Conservation (phyloP, 1,140 invertebrate species). For the Trichoplusia ni region DNA sequence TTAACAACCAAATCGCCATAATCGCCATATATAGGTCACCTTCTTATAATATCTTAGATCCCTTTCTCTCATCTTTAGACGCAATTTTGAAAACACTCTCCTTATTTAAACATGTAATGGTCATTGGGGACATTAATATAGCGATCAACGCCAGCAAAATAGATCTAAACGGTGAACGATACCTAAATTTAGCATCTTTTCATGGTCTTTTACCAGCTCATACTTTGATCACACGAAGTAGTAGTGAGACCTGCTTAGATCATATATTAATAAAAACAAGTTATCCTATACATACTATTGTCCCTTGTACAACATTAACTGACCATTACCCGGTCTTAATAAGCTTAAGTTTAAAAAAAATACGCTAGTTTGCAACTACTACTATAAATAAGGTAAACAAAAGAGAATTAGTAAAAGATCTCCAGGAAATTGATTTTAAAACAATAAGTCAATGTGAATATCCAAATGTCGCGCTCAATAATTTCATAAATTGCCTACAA, state of each 20-base stretch:
- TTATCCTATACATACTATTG: neutral
- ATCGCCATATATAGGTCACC: constrained; percentile 39
- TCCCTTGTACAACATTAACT: neutral
- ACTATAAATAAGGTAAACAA: neutral
- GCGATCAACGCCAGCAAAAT: neutral
- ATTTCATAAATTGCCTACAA: neutral
- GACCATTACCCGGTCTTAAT: neutral
- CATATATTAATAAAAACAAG: constrained; percentile 11
- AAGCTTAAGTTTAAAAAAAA: neutral
- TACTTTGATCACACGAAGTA: neutral
- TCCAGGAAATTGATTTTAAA: neutral
- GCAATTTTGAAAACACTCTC: neutral
- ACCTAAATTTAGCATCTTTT: neutral
- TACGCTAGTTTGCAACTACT: neutral
- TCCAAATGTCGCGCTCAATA: no score
- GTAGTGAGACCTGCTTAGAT: neutral
- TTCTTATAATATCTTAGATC: constrained; percentile 23
- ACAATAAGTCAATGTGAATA: neutral
- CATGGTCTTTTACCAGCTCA: constrained; percentile 19
- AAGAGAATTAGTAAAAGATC: neutral
- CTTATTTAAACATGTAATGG: neutral
- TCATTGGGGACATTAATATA: constrained; percentile 24
- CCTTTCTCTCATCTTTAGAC: constrained; percentile 30
- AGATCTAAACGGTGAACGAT: neutral
- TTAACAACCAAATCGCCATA: constrained; percentile 15